Evolutionary conservation across 2,113 vertebrate genomes (phyloP).

Genomic region (Steatornis caripensis): DNA sequence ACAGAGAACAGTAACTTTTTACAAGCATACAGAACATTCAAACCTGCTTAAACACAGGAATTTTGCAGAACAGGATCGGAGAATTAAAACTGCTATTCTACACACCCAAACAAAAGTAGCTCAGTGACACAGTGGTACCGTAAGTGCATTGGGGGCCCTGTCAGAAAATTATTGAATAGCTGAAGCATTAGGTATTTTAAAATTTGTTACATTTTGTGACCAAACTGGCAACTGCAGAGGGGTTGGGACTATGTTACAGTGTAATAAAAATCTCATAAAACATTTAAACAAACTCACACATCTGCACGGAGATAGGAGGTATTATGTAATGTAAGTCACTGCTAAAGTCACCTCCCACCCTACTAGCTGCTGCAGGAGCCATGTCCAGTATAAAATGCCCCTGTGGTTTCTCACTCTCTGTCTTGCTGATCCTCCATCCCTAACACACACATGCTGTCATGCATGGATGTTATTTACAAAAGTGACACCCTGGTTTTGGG

Average conservation of each 20-base stretch:
- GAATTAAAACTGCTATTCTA: not conserved
- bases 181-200: constrained; percentile 60
- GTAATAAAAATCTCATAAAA: constrained; percentile 72
- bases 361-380: constrained; percentile 48
- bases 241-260: constrained; percentile 41
- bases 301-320: constrained; percentile 73
- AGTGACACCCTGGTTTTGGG: not conserved
- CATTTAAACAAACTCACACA: constrained; percentile 71
- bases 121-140: not conserved
- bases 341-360: constrained; percentile 67
- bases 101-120: constrained; percentile 6
- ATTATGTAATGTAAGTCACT: constrained; percentile 70
- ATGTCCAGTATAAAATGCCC: constrained; percentile 30
- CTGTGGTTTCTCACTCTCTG: constrained; percentile 56
- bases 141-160: not conserved
- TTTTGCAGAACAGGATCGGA: not conserved
- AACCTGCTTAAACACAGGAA: not conserved
- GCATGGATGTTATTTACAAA: not conserved
- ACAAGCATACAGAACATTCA: not conserved
- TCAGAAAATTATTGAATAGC: constrained; percentile 56
- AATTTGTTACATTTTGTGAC: constrained; percentile 64
- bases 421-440: not conserved
- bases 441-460: not conserved
- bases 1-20: not conserved
- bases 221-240: constrained; percentile 62